phyloP scores from a whole-genome alignment of 2,888 invertebrate genomes.

The Lycaena phlaeas region DNA sequence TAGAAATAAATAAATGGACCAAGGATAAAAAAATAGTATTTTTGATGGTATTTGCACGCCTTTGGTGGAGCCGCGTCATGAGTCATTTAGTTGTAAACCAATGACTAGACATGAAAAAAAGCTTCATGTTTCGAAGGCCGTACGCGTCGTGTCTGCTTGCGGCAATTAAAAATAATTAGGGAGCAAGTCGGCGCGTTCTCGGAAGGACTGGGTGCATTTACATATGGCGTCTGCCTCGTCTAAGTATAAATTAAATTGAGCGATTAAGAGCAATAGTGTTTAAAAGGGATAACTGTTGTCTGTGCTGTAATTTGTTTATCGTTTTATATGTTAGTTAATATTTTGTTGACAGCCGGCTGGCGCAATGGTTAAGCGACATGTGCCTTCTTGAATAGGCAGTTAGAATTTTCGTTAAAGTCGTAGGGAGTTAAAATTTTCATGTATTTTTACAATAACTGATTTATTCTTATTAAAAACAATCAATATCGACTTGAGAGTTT shows the following conservation, averaged over 20 bases:
- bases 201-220: constrained; percentile 66
- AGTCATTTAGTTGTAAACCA: constrained; percentile 43
- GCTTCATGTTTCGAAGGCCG: constrained; percentile 61
- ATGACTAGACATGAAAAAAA: constrained; percentile 68
- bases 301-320: constrained; percentile 11
- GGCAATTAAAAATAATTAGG: constrained; percentile 74
- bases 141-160: constrained; percentile 48
- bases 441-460: no score
- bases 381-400: no score
- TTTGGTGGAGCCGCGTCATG: constrained; percentile 17
- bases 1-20: constrained; percentile 34
- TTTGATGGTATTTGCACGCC: constrained; percentile 27
- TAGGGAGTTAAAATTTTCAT: no score
- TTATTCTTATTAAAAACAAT: no score
- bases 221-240: constrained; percentile 46
- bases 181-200: constrained; percentile 61
- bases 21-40: constrained; percentile 50
- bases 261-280: constrained; percentile 70
- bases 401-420: no score
- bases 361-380: no score
- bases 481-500: no score
- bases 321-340: constrained; percentile 8
- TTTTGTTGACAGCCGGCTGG: no score
- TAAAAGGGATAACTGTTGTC: constrained; percentile 52
- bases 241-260: constrained; percentile 51